A percentile compares a stretch with the other conserved stretches of the same genome.
These are phyloP conservation scores for Nycticebus coucang DNA, from an alignment of 2,113 vertebrate species.

Conservation along the genomic window DNA sequence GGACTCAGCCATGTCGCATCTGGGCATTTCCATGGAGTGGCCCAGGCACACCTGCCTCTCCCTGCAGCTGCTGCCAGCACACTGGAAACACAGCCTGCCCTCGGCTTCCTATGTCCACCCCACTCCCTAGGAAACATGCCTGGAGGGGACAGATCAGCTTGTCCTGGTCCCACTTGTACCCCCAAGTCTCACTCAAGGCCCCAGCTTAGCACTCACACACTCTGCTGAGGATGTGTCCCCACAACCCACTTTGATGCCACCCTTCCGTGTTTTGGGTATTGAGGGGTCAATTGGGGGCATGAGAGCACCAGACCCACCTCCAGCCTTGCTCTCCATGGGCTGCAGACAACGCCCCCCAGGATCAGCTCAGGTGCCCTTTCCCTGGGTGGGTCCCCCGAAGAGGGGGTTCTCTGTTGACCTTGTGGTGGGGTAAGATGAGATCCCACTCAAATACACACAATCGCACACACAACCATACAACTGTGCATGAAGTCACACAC, in stretches of 20 bases:
- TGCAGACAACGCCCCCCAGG: not conserved
- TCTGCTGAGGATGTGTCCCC: not conserved
- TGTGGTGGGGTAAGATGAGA: too few relatives aligned
- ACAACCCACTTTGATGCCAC: not conserved
- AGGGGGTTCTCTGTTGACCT: not conserved
- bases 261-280: not conserved
- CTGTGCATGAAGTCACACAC: not conserved
- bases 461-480: not conserved
- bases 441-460: not conserved
- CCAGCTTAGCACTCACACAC: rapidly evolving
- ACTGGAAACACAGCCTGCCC: not conserved
- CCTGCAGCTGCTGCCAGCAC: too few relatives aligned
- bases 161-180: too few relatives aligned
- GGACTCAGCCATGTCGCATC: too few relatives aligned
- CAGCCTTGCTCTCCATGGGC: not conserved
- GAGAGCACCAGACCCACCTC: not conserved
- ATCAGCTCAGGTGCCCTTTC: not conserved
- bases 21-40: too few relatives aligned
- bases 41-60: too few relatives aligned
- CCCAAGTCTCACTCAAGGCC: not conserved
- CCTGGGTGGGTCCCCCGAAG: not conserved
- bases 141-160: rapidly evolving
- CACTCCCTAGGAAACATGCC: not conserved
- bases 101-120: not conserved
- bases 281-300: too few relatives aligned